A percentile compares a stretch with the other conserved stretches of the same genome.
Conservation (phyloP, 2,888 invertebrate genomes). For the Caenorhabditis macrosperma region DNA sequence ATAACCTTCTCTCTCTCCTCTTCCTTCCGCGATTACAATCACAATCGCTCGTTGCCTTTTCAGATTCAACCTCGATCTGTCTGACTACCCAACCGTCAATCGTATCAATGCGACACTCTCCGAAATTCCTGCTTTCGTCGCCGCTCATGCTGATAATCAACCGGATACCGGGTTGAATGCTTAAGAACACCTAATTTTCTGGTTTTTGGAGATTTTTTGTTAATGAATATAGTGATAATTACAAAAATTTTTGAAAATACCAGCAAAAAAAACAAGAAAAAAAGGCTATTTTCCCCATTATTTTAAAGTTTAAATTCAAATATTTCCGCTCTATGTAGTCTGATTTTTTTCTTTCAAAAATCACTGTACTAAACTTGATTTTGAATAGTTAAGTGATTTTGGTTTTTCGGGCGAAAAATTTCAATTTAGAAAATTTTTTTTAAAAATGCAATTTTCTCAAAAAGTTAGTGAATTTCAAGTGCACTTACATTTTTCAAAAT, state of each 20-base stretch:
- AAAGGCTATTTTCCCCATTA: too few relatives aligned
- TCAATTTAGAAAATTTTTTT: too few relatives aligned
- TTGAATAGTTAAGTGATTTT: too few relatives aligned
- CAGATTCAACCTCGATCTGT: slow-evolving; percentile 93
- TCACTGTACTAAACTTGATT: too few relatives aligned
- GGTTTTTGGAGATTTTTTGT: not conserved
- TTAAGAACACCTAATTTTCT: slow-evolving; percentile 65
- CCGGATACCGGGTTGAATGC: slow-evolving; percentile 86
- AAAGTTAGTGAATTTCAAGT: too few relatives aligned
- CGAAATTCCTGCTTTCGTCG: slow-evolving; percentile 91
- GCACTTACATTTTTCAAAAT: too few relatives aligned
- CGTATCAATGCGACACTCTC: slow-evolving; percentile 90
- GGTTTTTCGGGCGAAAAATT: too few relatives aligned
- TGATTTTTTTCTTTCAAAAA: too few relatives aligned
- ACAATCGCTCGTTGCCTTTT: slow-evolving; percentile 18
- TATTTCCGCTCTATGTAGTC: too few relatives aligned
- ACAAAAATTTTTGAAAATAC: not conserved
- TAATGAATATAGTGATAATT: not conserved
- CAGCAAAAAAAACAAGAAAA: too few relatives aligned
- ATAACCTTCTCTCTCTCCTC: slow-evolving; percentile 6
- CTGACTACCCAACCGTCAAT: slow-evolving; percentile 91
- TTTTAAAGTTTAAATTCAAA: too few relatives aligned
- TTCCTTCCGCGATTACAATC: slow-evolving; percentile 21
- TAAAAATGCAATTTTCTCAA: too few relatives aligned
- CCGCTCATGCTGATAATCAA: slow-evolving; percentile 92